Evolutionary conservation across 2,113 vertebrate species (phyloP), one percentile per base, ranked within the genome.

Genomic region (Desmodus rotundus): DNA sequence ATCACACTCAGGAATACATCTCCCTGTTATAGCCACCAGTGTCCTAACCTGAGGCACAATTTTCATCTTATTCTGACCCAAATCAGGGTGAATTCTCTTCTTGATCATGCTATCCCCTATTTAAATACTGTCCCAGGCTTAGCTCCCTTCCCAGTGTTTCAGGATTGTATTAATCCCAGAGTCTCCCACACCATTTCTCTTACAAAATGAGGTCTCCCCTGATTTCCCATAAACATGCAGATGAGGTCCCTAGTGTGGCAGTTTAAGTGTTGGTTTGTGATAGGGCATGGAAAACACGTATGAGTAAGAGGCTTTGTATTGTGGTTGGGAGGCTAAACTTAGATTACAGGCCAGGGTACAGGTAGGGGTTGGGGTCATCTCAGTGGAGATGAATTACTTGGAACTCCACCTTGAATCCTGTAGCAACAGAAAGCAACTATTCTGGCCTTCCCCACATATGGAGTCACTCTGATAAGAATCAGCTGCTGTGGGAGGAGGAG

Each of bases 381-480:
- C 72, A 50, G 58, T 43, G 33, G 45, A 89, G 82, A 74, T 58
- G 61, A 80, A 96, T 83, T 96, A 52, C 77, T 73, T 93, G 41
- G 86, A 97, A 92, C 77, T 93, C 54, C 54, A 92, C 28, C 65
- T 90, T 95, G 82, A 88, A 74, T 94, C 56, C 61, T 83, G 43
- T n/a, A 91, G 77, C 88, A 74, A 91, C 22, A 87, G 89, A 94
- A 94, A 74, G 85, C 54, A 85, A 31, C 82, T 22, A 4, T 61
- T 67, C 93, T 93, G 81, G 47, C 47, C 58, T 94, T 88, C 11
- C 4, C 80, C 54, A 15, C 65, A 12, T 31, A 67, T n/a, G 82
- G 85, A 95, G 74, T n/a, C 73, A n/a, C 77, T 96, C 73, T 94
- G 95, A 96, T 97, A 97, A 97, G 96, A 91, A 94, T 93, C 85